A percentile compares a stretch with the other conserved stretches of the same genome.
Evolutionary conservation across 2,113 vertebrate genomes (phyloP).

Genomic region (Rhinichthys klamathensis): DNA sequence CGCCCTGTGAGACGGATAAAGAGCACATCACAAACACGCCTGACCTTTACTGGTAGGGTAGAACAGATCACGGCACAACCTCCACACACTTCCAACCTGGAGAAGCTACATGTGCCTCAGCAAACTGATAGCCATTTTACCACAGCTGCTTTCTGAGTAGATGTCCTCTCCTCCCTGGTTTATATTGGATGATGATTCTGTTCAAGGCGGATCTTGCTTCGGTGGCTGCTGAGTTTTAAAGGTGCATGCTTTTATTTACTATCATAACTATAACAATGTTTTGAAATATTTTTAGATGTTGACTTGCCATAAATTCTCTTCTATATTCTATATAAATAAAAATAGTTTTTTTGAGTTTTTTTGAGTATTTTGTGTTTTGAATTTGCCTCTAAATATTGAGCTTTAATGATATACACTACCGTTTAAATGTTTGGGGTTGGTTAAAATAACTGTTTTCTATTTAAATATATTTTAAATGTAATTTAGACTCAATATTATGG

Average conservation of each 20-base stretch:
- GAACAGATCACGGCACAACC: conserved; percentile 55
- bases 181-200: conserved; percentile 12
- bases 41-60: conserved; percentile 76
- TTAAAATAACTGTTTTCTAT: neutral
- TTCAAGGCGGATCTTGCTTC: neutral
- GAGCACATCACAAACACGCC: conserved; percentile 70
- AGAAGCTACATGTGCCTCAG: conserved; percentile 11
- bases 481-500: neutral
- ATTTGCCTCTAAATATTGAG: neutral
- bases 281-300: neutral
- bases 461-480: neutral
- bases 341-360: too few relatives aligned
- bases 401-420: neutral
- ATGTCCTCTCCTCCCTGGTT: neutral
- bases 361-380: neutral
- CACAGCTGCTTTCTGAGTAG: neutral
- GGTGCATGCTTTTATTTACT: neutral
- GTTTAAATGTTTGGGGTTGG: neutral
- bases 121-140: conserved; percentile 4
- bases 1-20: conserved; percentile 74
- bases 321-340: neutral
- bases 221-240: neutral
- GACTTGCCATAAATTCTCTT: neutral
- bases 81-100: conserved; percentile 10
- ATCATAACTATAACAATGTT: neutral